Evolutionary conservation across 2,888 invertebrate genomes (phyloP).

Genomic region (Dascillus cervinus): DNA sequence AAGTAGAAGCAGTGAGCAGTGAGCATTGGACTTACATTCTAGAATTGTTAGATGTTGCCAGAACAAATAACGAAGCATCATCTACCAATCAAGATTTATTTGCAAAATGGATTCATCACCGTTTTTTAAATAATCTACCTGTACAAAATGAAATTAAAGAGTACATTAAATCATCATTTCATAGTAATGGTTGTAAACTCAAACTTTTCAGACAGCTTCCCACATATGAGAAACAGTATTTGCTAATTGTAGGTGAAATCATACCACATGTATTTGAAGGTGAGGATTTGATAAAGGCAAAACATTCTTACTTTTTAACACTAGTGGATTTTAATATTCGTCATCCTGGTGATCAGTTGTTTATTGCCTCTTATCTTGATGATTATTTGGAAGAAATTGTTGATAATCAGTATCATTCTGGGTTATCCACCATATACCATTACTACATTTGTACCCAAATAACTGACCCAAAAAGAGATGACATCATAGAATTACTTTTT

Average conservation of each 20-base stretch:
- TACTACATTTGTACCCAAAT: no score
- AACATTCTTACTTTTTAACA: constrained; percentile 1
- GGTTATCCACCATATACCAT: no score
- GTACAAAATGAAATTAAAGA: constrained; percentile 4
- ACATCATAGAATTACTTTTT: no score
- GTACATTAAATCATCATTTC: constrained; percentile 1
- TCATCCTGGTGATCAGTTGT: constrained; percentile 6
- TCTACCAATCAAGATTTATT: constrained; percentile 1
- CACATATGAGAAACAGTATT: constrained; percentile 8
- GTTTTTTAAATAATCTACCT: constrained; percentile 1
- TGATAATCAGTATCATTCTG: no score
- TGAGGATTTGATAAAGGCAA: not conserved
- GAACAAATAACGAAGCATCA: constrained; percentile 9
- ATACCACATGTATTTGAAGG: constrained; percentile 1
- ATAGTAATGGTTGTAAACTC: not conserved
- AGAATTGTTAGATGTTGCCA: constrained; percentile 1
- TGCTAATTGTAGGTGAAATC: constrained; percentile 5
- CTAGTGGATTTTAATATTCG: constrained; percentile 5
- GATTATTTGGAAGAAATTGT: no score
- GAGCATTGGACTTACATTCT: constrained; percentile 8
- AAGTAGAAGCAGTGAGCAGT: constrained; percentile 3
- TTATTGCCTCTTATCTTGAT: not conserved
- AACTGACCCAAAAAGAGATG: no score
- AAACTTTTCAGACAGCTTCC: constrained; percentile 3
- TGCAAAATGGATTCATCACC: constrained; percentile 4